These are phyloP conservation scores for Drosophila ficusphila DNA, from an alignment of 1,140 invertebrate genomes.

Conservation along the genomic window DNA sequence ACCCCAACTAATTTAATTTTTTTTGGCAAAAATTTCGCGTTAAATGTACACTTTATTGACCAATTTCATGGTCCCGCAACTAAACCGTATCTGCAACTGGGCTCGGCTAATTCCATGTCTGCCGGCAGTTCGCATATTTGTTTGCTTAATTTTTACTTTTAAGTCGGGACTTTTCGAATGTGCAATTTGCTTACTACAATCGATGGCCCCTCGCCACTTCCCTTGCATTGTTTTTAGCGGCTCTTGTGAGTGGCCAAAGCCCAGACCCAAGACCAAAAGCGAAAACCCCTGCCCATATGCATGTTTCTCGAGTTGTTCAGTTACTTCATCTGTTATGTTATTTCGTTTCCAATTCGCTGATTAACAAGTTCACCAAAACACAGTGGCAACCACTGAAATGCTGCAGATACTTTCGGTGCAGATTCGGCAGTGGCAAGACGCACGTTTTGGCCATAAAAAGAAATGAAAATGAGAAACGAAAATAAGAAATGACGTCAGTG, in stretches of 20 bases:
- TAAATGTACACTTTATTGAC: slow-evolving; percentile 25
- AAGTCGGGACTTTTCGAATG: slow-evolving; percentile 39
- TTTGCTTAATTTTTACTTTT: slow-evolving; percentile 51
- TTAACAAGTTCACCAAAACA: slow-evolving; percentile 78
- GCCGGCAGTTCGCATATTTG: slow-evolving; percentile 34
- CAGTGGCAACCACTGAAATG: slow-evolving; percentile 41
- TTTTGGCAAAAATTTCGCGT: slow-evolving; percentile 2
- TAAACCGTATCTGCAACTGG: slow-evolving; percentile 24
- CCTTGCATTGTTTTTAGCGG: slow-evolving; percentile 19
- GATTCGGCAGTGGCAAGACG: slow-evolving; percentile 58
- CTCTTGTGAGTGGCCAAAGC: slow-evolving; percentile 35
- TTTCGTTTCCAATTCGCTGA: slow-evolving; percentile 81
- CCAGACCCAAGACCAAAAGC: slow-evolving; percentile 30
- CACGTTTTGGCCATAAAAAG: slow-evolving; percentile 59
- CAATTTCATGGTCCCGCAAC: slow-evolving; percentile 41
- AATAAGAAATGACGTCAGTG: slow-evolving; percentile 25
- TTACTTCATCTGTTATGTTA: slow-evolving; percentile 81
- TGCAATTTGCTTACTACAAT: slow-evolving; percentile 63
- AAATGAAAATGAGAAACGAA: slow-evolving; percentile 29
- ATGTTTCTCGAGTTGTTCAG: slow-evolving; percentile 49
- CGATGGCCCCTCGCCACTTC: slow-evolving; percentile 17
- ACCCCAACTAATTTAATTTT: slow-evolving; percentile 1
- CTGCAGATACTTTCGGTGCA: slow-evolving; percentile 60
- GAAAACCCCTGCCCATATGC: slow-evolving; percentile 43
- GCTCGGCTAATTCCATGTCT: slow-evolving; percentile 9